phyloP scores from a whole-genome alignment of 2,113 vertebrate species.

The Miniopterus natalensis region DNA sequence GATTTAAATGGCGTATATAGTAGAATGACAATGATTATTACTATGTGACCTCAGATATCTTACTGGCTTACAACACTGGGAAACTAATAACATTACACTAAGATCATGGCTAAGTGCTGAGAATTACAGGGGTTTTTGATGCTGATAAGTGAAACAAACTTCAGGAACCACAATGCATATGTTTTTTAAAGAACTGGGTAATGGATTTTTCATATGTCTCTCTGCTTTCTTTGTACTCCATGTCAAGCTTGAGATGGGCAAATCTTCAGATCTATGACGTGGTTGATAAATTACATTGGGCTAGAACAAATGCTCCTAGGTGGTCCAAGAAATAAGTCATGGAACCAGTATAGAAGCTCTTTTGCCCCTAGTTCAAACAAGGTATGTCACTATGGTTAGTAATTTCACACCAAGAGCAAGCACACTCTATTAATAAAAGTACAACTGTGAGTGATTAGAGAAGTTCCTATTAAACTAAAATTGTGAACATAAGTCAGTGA shows the following conservation, averaged over 20 bases:
- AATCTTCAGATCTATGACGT: background rate
- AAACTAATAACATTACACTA: background rate
- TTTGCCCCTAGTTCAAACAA: background rate
- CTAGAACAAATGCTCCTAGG: background rate
- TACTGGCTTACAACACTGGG: background rate
- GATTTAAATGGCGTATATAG: background rate
- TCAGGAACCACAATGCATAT: background rate
- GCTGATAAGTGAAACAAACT: background rate
- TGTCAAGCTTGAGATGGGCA: too few relatives aligned
- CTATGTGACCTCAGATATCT: background rate
- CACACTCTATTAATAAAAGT: background rate
- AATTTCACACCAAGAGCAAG: background rate
- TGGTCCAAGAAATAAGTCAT: background rate
- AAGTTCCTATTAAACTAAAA: background rate
- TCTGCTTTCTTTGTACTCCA: too few relatives aligned
- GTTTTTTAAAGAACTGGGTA: background rate
- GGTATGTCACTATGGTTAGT: background rate
- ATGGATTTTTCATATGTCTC: too few relatives aligned
- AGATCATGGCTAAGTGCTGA: background rate
- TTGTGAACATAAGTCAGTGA: background rate
- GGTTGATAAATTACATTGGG: background rate
- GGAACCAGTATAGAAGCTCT: background rate
- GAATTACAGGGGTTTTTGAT: background rate
- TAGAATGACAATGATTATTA: background rate
- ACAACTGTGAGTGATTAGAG: background rate